Evolutionary conservation across 2,797 vertebrate species (phyloP).

Genomic region (Sphaeramia orbicularis): DNA sequence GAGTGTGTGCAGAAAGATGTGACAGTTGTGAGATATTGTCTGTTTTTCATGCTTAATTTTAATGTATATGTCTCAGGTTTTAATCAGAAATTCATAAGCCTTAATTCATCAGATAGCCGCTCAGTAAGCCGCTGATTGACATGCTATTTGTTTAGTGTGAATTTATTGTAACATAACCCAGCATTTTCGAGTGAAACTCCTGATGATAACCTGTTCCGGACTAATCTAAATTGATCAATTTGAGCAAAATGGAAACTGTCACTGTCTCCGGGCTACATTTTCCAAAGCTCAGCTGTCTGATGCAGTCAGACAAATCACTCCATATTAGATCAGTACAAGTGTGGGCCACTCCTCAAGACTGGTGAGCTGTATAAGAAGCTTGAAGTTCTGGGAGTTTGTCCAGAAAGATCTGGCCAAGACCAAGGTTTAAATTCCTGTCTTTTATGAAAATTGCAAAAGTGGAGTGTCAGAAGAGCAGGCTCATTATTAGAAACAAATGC

Average conservation of each 20-base stretch:
- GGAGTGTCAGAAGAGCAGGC: slow-evolving; percentile 77
- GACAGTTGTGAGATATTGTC: too few relatives aligned
- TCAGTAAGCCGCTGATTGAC: neutral
- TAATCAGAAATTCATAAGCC: neutral
- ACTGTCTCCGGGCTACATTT: slow-evolving; percentile 36
- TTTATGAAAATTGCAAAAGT: slow-evolving; percentile 86
- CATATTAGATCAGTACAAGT: slow-evolving; percentile 29
- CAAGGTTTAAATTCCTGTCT: slow-evolving; percentile 83
- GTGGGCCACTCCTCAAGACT: slow-evolving; percentile 43
- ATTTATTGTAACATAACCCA: neutral
- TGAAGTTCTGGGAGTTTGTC: slow-evolving; percentile 83
- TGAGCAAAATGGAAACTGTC: slow-evolving; percentile 14
- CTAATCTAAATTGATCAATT: slow-evolving; percentile 32
- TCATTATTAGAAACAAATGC: slow-evolving; percentile 11
- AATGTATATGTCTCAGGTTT: neutral
- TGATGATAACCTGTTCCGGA: slow-evolving; percentile 4
- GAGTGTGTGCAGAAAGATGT: too few relatives aligned
- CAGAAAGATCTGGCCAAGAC: slow-evolving; percentile 79
- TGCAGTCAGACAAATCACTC: slow-evolving; percentile 28
- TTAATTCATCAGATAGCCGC: neutral
- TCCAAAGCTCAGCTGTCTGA: slow-evolving; percentile 38
- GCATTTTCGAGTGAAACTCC: neutral
- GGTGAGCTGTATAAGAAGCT: slow-evolving; percentile 64
- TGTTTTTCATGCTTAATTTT: too few relatives aligned
- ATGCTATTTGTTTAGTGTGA: neutral